A percentile compares a stretch with the other conserved stretches of the same genome.
Conservation (phyloP, 2,113 vertebrate genomes). For the Xerus inauris region DNA sequence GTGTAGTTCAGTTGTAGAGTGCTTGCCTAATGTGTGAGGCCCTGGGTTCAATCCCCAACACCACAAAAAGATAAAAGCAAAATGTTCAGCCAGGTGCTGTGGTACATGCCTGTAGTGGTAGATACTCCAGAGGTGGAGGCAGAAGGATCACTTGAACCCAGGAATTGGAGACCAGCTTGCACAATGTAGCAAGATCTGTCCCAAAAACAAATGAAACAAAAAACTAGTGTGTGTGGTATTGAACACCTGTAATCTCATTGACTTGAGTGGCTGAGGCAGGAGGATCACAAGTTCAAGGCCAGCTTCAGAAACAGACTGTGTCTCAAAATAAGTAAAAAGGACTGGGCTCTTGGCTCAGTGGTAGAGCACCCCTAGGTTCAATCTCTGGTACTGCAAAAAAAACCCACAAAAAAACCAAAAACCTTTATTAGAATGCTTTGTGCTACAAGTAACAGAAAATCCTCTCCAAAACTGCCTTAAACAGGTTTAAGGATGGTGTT, state of each 20-base stretch:
- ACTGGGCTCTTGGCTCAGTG: no score
- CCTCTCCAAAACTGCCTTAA: not conserved
- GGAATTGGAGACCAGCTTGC: not conserved
- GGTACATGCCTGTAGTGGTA: not conserved
- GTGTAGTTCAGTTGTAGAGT: not conserved
- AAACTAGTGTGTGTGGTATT: no score
- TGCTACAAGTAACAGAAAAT: not conserved
- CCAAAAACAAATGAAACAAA: not conserved
- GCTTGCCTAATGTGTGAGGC: not conserved
- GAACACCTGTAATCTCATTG: no score
- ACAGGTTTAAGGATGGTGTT: not conserved
- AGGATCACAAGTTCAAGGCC: no score
- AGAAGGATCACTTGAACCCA: not conserved
- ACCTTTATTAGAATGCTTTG: not conserved
- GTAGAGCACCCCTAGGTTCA: no score
- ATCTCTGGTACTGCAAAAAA: no score
- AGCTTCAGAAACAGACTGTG: no score
- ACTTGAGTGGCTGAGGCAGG: no score
- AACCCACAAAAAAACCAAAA: no score
- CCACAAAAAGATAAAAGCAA: not conserved
- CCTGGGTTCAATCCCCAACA: not conserved
- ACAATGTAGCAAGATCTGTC: not conserved
- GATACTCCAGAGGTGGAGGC: not conserved
- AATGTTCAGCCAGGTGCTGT: not conserved
- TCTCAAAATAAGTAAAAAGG: no score